Evolutionary conservation across 2,888 invertebrate species (phyloP).

Genomic region (Microctonus brassicae): DNA sequence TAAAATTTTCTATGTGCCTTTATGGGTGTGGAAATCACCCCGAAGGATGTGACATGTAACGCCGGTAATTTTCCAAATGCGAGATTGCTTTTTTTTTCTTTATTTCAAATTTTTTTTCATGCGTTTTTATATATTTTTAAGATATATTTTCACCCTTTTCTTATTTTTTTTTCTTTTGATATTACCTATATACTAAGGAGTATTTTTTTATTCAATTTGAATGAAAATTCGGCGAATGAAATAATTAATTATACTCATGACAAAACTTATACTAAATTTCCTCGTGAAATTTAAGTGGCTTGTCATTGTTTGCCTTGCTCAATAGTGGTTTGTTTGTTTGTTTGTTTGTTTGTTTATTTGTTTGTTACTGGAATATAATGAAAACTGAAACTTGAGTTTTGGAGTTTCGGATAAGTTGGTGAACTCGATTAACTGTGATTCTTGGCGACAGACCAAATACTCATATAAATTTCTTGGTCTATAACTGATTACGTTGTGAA

Average conservation of each 20-base stretch:
- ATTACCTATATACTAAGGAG: not conserved
- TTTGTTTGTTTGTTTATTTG: too few relatives aligned
- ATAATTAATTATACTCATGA: not conserved
- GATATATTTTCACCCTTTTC: not conserved
- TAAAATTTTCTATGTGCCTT: conserved; percentile 13
- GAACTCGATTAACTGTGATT: conserved; percentile 19
- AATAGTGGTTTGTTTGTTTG: conserved; percentile 8
- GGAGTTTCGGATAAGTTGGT: conserved; percentile 1
- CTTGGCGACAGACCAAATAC: conserved; percentile 10
- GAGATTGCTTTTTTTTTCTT: conserved; percentile 21
- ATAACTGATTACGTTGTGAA: not conserved
- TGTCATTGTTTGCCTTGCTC: conserved; percentile 2
- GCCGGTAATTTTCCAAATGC: conserved; percentile 18
- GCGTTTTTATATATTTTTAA: not conserved
- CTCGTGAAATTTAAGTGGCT: not conserved
- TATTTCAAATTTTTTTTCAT: not conserved
- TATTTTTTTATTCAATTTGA: not conserved
- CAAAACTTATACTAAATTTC: not conserved
- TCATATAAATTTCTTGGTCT: not conserved
- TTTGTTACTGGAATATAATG: not conserved
- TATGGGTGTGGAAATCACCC: conserved; percentile 12
- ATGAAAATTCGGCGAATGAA: not conserved
- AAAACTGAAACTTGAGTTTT: conserved; percentile 18
- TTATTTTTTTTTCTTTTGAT: not conserved
- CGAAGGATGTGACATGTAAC: conserved; percentile 18